These are phyloP conservation scores for Macheiramphus alcinus DNA, from an alignment of 2,113 vertebrate genomes.

Conservation along the genomic window DNA sequence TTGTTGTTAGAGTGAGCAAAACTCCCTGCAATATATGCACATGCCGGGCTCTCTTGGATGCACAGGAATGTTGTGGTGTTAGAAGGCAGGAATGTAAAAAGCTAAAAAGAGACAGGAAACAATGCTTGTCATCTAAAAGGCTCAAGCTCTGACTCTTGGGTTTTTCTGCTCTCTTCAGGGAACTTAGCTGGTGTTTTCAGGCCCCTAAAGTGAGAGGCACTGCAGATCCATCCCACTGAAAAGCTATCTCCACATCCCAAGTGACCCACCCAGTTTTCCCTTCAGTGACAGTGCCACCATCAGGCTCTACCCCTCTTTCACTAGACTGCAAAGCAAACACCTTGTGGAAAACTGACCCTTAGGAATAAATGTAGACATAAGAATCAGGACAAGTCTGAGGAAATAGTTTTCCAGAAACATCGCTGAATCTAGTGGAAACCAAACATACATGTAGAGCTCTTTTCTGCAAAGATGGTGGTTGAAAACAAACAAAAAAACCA, in stretches of 20 bases:
- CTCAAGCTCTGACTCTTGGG: neutral
- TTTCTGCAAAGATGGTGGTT: neutral
- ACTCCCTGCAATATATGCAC: neutral
- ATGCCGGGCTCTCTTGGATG: rapidly evolving
- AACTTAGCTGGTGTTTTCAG: neutral
- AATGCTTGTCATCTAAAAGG: neutral
- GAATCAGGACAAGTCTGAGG: neutral
- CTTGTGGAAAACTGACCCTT: neutral
- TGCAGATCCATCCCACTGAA: neutral
- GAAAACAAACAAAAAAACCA: neutral
- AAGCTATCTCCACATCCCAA: rapidly evolving
- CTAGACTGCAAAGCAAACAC: neutral
- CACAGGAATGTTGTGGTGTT: neutral
- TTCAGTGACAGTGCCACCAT: neutral
- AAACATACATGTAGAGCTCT: neutral
- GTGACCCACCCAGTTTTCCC: neutral
- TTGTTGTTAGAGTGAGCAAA: neutral
- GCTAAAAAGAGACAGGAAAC: neutral
- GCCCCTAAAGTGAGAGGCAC: neutral
- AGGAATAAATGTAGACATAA: neutral
- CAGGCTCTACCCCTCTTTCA: neutral
- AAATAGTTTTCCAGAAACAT: neutral
- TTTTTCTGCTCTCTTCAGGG: neutral
- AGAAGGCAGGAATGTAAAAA: neutral
- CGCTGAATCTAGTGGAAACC: neutral